Evolutionary conservation across 2,113 vertebrate genomes (phyloP), one percentile per base, ranked within the genome.

Genomic region (Phasianus colchicus): DNA sequence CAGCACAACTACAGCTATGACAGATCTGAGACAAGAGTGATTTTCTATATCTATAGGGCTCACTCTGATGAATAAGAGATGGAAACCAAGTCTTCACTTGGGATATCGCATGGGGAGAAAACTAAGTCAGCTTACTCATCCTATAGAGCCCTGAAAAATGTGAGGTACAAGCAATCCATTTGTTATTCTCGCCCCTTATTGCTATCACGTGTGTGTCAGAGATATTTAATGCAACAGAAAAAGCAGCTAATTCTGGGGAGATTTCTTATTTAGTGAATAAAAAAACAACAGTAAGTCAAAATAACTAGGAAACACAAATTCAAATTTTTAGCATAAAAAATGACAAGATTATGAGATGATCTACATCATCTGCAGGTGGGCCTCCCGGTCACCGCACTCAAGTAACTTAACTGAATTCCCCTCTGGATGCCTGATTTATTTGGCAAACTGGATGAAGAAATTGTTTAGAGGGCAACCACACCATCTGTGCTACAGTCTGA

Each of bases 81-180:
- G 8, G 29, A 52, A 90, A 40, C 1, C 27, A 70, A 91, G 48
- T 36, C 30, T 11, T 79, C 30, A 55, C 3, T 13, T 55, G 32
- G 14, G 8, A 45, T 32, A 45, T 8, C 25, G 55, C 18, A 58
- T 18, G 8, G 24, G 21, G 13, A 73, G 40, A 24, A 78, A 77
- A 38, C 11, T 65, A 76, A 45, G 11, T 48, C 60, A 74, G 11
- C 18, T 9, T 58, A 50, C 7, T 2, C 6, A 34, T 61, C 10
- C 32, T 45, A 71, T 20, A 76, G 91, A 92, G 4, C 16, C 12
- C 8, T 60, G 29, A 32, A 86, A 76, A 86, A 25, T 48, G 2
- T 50, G 15, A 74, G 54, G 20, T 30, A 55, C 1, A 0, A 88
- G 10, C 11, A 70, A 10, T 30, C 4, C 0, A 0, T 65, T 52